Evolutionary conservation across 2,888 invertebrate genomes (phyloP).

Genomic region (Leptopilina syphax): DNA sequence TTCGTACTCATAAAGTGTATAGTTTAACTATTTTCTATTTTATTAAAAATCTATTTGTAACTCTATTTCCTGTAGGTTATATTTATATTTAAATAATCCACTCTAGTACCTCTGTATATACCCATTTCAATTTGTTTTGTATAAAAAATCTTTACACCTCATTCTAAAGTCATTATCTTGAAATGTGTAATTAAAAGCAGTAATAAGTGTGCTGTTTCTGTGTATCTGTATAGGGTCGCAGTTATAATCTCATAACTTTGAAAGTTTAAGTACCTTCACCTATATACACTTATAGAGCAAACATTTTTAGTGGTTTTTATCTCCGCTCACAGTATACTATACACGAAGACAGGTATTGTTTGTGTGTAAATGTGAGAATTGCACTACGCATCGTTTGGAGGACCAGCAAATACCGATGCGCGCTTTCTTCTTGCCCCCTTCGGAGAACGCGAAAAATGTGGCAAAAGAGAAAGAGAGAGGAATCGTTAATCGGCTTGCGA

Average conservation of each 20-base stretch:
- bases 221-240: background rate
- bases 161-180: too few relatives aligned
- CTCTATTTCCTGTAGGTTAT: too few relatives aligned
- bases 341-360: slow-evolving; percentile 35
- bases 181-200: too few relatives aligned
- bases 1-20: too few relatives aligned
- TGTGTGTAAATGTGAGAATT: slow-evolving; percentile 49
- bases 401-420: slow-evolving; percentile 54
- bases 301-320: slow-evolving; percentile 9
- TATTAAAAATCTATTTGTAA: too few relatives aligned
- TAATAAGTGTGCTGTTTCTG: background rate
- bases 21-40: too few relatives aligned
- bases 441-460: slow-evolving; percentile 60
- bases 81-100: too few relatives aligned
- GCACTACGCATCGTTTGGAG: slow-evolving; percentile 54
- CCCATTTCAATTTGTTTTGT: too few relatives aligned
- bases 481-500: slow-evolving; percentile 47
- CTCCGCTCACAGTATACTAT: background rate
- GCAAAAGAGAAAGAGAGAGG: slow-evolving; percentile 53
- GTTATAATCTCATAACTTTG: slow-evolving; percentile 2
- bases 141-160: too few relatives aligned
- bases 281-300: slow-evolving; percentile 31
- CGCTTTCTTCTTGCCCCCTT: slow-evolving; percentile 57
- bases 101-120: too few relatives aligned
- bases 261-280: slow-evolving; percentile 29